Evolutionary conservation across 2,113 vertebrate species (phyloP).

Genomic region (Lethenteron reissneri): DNA sequence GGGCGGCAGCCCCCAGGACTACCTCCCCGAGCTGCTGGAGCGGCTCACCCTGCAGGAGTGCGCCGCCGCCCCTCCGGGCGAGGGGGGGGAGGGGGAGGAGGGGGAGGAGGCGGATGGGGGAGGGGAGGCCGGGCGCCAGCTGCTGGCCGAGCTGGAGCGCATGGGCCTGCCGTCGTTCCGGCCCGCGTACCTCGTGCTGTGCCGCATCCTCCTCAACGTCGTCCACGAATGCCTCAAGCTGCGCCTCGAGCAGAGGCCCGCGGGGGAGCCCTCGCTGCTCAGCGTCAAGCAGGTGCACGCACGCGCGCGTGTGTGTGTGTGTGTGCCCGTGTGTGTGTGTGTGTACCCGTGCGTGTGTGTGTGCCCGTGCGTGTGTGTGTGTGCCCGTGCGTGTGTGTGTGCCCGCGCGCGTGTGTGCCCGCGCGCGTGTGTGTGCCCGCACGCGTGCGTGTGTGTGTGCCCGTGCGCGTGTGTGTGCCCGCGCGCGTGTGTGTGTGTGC

Average conservation of each 20-base stretch:
- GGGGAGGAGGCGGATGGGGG: no score
- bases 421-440: no score
- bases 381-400: not conserved
- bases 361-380: not conserved
- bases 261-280: constrained; percentile 78
- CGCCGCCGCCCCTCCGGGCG: no score
- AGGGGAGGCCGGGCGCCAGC: constrained; percentile 16
- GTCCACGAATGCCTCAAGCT: constrained; percentile 97
- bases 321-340: not conserved
- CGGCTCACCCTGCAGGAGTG: constrained; percentile 15
- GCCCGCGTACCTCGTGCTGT: constrained; percentile 77
- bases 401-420: no score
- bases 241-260: constrained; percentile 78
- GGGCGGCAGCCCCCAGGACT: constrained; percentile 24
- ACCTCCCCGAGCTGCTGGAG: constrained; percentile 44
- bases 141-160: constrained; percentile 56
- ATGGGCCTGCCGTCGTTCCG: constrained; percentile 92
- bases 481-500: no score
- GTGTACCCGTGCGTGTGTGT: not conserved
- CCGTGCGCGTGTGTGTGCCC: no score
- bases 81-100: no score
- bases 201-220: constrained; percentile 79
- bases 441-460: no score
- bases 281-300: constrained; percentile 78
- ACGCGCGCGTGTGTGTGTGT: not conserved